These are phyloP conservation scores for Brachionus plicatilis DNA, from an alignment of 1,140 invertebrate genomes.

Conservation along the genomic window DNA sequence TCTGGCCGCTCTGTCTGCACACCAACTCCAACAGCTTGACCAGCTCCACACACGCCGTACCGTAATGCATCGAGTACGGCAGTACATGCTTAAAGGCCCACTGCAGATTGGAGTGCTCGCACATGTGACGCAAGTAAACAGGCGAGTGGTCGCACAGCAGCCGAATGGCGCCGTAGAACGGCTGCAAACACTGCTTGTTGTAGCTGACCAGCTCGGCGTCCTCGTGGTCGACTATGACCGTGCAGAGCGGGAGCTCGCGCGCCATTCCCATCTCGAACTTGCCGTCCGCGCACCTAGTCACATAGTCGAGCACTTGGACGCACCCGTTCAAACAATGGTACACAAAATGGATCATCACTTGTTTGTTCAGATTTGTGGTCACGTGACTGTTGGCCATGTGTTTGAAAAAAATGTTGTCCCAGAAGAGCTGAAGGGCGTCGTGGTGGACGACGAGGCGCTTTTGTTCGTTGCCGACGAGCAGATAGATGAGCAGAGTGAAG, in stretches of 20 bases:
- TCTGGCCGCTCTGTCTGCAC: neutral
- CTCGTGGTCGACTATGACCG: conserved; percentile 37
- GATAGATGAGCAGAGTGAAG: conserved; percentile 17
- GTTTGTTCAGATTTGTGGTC: neutral
- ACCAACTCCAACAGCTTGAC: neutral
- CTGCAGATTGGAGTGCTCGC: neutral
- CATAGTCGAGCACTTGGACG: neutral
- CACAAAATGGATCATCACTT: conserved; percentile 21
- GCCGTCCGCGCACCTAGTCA: neutral
- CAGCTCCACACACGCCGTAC: neutral
- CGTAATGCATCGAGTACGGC: neutral
- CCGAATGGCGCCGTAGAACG: neutral
- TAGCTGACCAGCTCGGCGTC: conserved; percentile 11
- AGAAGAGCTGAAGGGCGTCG: neutral
- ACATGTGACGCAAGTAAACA: neutral
- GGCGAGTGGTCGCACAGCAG: neutral
- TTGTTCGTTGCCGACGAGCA: neutral
- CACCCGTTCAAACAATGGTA: conserved; percentile 1
- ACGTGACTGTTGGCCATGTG: conserved; percentile 26
- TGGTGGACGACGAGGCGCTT: neutral
- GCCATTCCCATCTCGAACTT: neutral
- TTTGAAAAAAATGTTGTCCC: neutral
- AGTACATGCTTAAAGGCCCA: conserved; percentile 31
- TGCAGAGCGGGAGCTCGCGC: neutral
- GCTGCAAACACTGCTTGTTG: conserved; percentile 4